A percentile compares a stretch with the other conserved stretches of the same genome.
phyloP scores from a whole-genome alignment of 2,113 vertebrate species.

The Nanger granti region DNA sequence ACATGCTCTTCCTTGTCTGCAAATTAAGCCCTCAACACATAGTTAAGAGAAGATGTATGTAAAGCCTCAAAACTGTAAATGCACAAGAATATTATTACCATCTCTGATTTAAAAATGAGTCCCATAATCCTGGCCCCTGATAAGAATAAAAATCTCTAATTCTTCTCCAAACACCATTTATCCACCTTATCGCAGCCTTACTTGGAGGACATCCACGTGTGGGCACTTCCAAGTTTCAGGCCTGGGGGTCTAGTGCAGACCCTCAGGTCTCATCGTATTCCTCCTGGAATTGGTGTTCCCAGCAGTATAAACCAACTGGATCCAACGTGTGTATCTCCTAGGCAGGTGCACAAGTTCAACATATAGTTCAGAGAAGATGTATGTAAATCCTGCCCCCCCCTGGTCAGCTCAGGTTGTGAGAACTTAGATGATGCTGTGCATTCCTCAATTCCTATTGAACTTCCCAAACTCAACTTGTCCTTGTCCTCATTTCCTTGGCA shows the following conservation, averaged over 20 bases:
- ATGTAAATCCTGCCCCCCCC: not conserved
- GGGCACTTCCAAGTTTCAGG: accelerated
- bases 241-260: not conserved
- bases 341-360: constrained; percentile 18
- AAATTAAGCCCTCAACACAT: not conserved
- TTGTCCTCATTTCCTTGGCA: not conserved
- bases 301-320: not conserved
- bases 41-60: not conserved
- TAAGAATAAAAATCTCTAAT: not conserved
- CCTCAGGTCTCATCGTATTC: constrained; percentile 42
- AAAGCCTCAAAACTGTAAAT: not conserved
- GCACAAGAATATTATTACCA: not conserved
- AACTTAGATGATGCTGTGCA: not conserved
- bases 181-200: not conserved
- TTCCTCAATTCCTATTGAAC: constrained; percentile 37
- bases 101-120: not conserved
- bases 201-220: not conserved
- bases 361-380: no score
- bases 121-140: no score
- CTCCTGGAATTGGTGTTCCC: constrained; percentile 58
- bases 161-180: not conserved
- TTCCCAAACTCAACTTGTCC: constrained; percentile 41
- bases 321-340: not conserved
- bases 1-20: not conserved
- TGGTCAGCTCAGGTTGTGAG: not conserved